Evolutionary conservation across 2,888 invertebrate genomes (phyloP), one percentile per base, ranked within the genome.

Genomic region (Acholoe squamosa): DNA sequence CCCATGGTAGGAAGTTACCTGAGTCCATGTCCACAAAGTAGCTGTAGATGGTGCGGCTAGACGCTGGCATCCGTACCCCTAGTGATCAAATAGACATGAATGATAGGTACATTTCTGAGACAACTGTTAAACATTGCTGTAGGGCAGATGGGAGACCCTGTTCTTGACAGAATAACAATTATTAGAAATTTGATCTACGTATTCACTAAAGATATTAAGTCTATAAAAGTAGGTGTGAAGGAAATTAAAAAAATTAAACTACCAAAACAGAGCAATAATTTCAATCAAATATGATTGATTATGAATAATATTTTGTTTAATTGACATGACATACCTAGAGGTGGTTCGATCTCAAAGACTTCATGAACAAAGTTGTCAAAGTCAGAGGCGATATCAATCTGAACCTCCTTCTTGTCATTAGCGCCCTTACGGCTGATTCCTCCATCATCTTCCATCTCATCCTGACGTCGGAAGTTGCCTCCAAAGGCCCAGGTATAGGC

Each of bases 401-500:
- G 77, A 19, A 51, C 34, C 19, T 92, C 94, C 12, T 84, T 91
- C 86, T 93, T 93, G 56, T 93, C 93, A 16, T n/a, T 34, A 16
- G 89, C 90, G 10, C 92, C 92, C 25, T 94, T 92, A 43, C 93
- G 91, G 77, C 67, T 31, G 34, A 91, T 84, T 43, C 89, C 94
- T 43, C 94, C 90, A 71, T 94, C 95, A 91, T 94, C 94, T 86
- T 95, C 95, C 89, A 93, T 91, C 90, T 95, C 95, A 84, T 96
- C 96, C 90, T 94, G 93, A 14, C 95, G 89, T 51, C 93, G 93
- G 89, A 96, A 94, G 84, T 94, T 94, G 19, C 95, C 95, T 7
- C 96, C 96, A 90, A 96, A 93, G 92, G 95, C 95, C 96, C 96
- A 96, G 0, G 95, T 94, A 92, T 93, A 96, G 51, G 95, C 94